Conservation (phyloP, 2,113 vertebrate genomes). For the Paralichthys olivaceus region DNA sequence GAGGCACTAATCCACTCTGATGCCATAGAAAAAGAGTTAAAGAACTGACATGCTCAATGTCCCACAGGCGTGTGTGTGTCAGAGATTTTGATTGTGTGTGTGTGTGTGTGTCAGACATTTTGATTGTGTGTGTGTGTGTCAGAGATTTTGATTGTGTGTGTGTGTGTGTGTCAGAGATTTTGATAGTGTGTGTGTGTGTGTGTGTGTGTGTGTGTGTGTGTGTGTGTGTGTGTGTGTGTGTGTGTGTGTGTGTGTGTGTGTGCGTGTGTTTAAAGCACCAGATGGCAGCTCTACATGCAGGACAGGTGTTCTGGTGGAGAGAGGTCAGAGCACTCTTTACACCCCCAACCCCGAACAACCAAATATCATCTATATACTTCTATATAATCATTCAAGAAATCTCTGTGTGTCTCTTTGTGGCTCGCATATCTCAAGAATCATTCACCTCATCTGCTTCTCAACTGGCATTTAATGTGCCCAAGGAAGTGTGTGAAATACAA, state of each 20-base stretch:
- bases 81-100: conserved; percentile 1
- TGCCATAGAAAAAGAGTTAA: conserved; percentile 42
- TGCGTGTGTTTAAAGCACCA: conserved; percentile 17
- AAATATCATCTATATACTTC: neutral
- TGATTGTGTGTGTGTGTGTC: neutral
- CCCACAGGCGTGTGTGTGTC: conserved; percentile 1
- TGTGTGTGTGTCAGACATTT: neutral
- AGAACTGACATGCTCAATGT: conserved; percentile 27
- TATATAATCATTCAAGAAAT: no score
- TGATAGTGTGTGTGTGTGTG: neutral
- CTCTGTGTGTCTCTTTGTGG: no score
- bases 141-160: conserved; percentile 1
- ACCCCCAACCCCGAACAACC: conserved; percentile 5
- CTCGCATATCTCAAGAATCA: no score
- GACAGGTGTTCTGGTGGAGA: neutral
- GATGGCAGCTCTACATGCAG: conserved; percentile 31
- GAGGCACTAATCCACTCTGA: conserved; percentile 58
- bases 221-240: no score
- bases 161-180: neutral
- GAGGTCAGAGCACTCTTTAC: neutral
- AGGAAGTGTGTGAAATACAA: no score
- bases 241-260: neutral
- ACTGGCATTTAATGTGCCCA: no score
- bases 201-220: neutral
- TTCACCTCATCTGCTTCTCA: no score